Conservation (phyloP, 2,113 vertebrate species). For the Brachypteracias leptosomus region DNA sequence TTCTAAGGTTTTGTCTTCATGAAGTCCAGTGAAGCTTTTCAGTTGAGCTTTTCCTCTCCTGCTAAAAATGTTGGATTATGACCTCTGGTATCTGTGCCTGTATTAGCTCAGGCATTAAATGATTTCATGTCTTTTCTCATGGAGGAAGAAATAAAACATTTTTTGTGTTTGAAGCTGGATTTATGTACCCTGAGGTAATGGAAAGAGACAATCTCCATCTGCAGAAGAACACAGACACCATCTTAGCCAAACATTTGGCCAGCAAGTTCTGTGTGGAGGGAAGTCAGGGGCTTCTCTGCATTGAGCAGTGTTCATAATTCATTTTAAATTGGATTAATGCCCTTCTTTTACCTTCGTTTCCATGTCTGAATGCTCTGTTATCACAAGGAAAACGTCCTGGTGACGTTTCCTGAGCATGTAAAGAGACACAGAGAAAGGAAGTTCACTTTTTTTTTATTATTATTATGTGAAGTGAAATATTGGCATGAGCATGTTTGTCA, state of each 20-base stretch:
- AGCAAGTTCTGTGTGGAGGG: neutral
- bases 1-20: slow-evolving; percentile 13
- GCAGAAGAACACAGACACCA: neutral
- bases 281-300: neutral
- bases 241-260: neutral
- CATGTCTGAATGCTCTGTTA: neutral
- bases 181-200: neutral
- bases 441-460: neutral
- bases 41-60: slow-evolving; percentile 39
- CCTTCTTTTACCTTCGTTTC: neutral
- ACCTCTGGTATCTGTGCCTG: neutral
- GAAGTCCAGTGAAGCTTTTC: slow-evolving; percentile 41
- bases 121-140: neutral
- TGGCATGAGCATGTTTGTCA: neutral
- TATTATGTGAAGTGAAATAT: neutral
- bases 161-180: neutral
- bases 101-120: neutral
- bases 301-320: neutral
- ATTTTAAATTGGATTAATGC: neutral
- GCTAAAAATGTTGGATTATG: neutral
- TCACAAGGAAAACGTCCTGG: neutral
- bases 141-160: neutral
- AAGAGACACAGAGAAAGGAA: neutral
- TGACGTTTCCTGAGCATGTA: slow-evolving; percentile 7
- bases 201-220: neutral